Percentiles rank a stretch among this genome's conserved stretches.
These are phyloP conservation scores for Eumeta japonica DNA, from an alignment of 1,140 invertebrate species.

Conservation along the genomic window DNA sequence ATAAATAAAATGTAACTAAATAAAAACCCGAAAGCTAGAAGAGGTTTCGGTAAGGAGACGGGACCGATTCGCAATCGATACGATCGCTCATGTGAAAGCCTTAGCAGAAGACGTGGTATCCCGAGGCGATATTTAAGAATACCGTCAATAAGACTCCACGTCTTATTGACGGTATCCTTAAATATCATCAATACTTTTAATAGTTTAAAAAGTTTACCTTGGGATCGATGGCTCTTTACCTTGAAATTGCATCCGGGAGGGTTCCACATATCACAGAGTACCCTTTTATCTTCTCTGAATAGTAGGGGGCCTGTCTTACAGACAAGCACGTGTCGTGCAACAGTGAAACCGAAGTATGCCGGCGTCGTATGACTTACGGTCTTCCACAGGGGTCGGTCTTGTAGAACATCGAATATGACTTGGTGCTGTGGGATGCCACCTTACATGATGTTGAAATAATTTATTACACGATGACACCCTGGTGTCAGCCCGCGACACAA, in stretches of 20 bases:
- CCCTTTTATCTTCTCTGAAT: conserved; percentile 1
- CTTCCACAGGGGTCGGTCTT: conserved; percentile 9
- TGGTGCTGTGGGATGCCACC: conserved; percentile 4
- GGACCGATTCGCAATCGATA: conserved; percentile 12
- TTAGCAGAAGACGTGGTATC: too few species aligned
- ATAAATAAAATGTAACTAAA: too few species aligned
- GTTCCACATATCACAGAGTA: conserved; percentile 3
- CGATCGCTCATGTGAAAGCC: conserved; percentile 8
- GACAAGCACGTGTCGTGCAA: conserved; percentile 3
- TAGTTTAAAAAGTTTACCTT: too few species aligned
- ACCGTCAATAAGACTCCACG: too few species aligned
- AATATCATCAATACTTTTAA: conserved; percentile 15
- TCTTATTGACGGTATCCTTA: conserved; percentile 7
- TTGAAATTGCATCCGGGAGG: conserved; percentile 5
- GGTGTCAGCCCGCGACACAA: conserved; percentile 3
- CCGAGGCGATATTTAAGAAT: too few species aligned
- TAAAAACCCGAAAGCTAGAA: conserved; percentile 8
- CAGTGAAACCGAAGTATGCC: neutral
- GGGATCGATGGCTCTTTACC: too few species aligned
- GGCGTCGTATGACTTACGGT: conserved; percentile 4
- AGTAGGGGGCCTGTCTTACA: conserved; percentile 2
- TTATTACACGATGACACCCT: conserved; percentile 7
- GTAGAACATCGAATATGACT: conserved; percentile 12
- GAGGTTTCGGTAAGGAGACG: conserved; percentile 15
- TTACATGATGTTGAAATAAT: neutral